Base-by-base conservation (phyloP, 2,797 vertebrate species). In the Myotis myotis region DNA sequence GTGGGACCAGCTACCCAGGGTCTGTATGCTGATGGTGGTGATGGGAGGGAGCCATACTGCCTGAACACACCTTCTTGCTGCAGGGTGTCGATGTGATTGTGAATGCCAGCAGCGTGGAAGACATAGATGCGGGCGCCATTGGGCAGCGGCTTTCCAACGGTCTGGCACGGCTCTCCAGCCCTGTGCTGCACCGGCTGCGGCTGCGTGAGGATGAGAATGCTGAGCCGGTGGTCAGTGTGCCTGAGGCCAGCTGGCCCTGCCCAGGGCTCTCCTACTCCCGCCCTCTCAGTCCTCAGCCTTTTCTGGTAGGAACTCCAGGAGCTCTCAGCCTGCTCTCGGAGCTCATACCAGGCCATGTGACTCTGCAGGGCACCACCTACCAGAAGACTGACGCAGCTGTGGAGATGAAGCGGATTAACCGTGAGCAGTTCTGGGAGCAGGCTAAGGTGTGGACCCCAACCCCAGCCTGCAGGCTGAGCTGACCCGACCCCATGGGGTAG, bases 381-480 rank as follows among this genome's bases (percentile, higher is more conserved):
- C 98, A 99, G 98, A 99, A 99, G 98, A 99, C 99, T 0, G 99
- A 99, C 0, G 99, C 99, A 12, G 99, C 99, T 71, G 99, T 99
- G 96, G 99, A 99, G 98, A 99, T 99, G 99, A 99, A 99, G 97
- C 99, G 99, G 85, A 99, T 99, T 98, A 99, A 99, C 97, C 98
- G 99, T 79, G 99, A 99, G 98, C 99, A 99, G 96, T 99, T 99
- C 95, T 99, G 99, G 99, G 99, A 99, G 89, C 99, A 99, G 97
- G 99, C 99, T 97, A 99, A 99, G 99, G 99, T 99, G 97, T 74
- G 96, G 4, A 81, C 33, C 53, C 74, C 0, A 7, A 38, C 13
- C 64, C 80, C 12, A 3, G 62, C 36, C 68, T 83, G 87, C 3
- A 1, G 55, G 57, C 70, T 17, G 41, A 47, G 62, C 68, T 38